Percentiles rank a stretch among this genome's conserved stretches.
These are phyloP conservation scores for Pseudorasbora parva DNA, from an alignment of 2,113 vertebrate species.

Conservation along the genomic window DNA sequence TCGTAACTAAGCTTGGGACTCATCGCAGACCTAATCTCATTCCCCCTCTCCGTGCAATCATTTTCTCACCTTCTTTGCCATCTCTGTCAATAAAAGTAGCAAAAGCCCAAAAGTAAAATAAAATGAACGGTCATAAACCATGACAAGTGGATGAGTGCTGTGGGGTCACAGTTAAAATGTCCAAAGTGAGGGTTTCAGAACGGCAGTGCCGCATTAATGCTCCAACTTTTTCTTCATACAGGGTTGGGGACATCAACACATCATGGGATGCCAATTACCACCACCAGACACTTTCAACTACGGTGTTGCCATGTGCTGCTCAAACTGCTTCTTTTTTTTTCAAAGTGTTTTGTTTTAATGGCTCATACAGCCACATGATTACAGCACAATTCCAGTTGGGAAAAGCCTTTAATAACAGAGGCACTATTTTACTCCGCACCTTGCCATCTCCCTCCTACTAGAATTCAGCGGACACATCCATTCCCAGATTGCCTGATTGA, in stretches of 20 bases:
- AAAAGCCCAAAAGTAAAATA: constrained; percentile 8
- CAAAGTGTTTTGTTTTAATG: constrained; percentile 21
- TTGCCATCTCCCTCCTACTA: constrained; percentile 33
- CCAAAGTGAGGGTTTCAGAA: background rate
- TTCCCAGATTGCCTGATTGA: constrained; percentile 68
- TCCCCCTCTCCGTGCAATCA: background rate
- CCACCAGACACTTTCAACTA: constrained; percentile 23
- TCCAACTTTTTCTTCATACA: background rate
- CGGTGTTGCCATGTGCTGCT: background rate
- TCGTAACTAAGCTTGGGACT: too few species aligned
- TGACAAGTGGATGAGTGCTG: background rate
- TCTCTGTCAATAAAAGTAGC: background rate
- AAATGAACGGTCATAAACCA: background rate
- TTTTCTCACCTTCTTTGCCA: background rate
- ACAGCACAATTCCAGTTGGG: constrained; percentile 22
- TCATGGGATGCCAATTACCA: constrained; percentile 29
- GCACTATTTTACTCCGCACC: constrained; percentile 35
- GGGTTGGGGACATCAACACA: background rate
- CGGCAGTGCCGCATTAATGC: background rate
- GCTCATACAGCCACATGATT: constrained; percentile 21
- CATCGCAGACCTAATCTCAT: background rate
- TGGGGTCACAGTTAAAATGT: background rate
- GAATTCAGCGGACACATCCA: constrained; percentile 61
- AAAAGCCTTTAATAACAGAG: constrained; percentile 31
- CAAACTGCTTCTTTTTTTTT: background rate